phyloP scores from a whole-genome alignment of 2,888 invertebrate species.

The Cosmopolites sordidus region DNA sequence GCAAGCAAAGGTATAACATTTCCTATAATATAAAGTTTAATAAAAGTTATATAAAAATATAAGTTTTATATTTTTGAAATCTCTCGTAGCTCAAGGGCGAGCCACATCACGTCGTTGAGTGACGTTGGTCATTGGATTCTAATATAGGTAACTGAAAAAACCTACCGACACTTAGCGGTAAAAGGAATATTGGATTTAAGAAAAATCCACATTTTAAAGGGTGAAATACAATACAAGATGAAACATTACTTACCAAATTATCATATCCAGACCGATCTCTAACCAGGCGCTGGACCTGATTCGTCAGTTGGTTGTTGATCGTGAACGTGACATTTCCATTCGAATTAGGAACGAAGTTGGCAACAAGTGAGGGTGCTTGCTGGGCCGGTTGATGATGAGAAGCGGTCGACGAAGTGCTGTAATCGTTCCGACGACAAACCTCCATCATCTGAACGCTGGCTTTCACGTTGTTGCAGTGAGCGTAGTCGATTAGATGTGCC shows the following conservation, averaged over 20 bases:
- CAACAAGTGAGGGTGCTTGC: slow-evolving; percentile 58
- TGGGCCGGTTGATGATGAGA: slow-evolving; percentile 53
- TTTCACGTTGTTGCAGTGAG: slow-evolving; percentile 95
- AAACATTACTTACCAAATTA: slow-evolving; percentile 57
- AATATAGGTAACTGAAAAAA: no score
- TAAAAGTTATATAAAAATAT: no score
- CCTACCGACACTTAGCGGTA: no score
- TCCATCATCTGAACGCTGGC: slow-evolving; percentile 99
- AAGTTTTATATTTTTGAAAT: no score
- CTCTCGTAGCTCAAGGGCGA: no score
- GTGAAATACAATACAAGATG: no score
- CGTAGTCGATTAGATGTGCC: slow-evolving; percentile 91
- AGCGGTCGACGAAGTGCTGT: slow-evolving; percentile 44
- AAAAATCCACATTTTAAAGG: no score
- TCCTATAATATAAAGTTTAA: no score
- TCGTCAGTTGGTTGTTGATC: slow-evolving; percentile 83
- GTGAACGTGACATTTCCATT: slow-evolving; percentile 86
- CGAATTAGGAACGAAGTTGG: slow-evolving; percentile 72
- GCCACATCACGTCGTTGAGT: no score
- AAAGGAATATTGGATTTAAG: no score
- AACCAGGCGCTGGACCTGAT: slow-evolving; percentile 67
- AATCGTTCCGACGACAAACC: slow-evolving; percentile 59
- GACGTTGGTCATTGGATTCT: no score
- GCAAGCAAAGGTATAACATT: no score
- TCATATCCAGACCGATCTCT: slow-evolving; percentile 74